Evolutionary conservation across 1,140 invertebrate genomes (phyloP).

Genomic region (Nylanderia fulva): DNA sequence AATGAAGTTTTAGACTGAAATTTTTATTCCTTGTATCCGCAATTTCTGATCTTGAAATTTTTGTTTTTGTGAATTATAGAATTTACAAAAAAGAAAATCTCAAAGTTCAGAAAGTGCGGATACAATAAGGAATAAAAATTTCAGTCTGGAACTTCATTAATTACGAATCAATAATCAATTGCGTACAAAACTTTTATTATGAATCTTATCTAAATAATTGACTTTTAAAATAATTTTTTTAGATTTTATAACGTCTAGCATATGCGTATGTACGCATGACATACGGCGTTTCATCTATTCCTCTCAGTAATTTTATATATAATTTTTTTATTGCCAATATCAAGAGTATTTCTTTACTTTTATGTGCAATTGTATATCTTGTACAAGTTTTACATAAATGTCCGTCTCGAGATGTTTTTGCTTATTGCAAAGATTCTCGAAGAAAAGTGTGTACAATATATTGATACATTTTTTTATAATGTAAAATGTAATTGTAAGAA

Average conservation of each 20-base stretch:
- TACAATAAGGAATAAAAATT: too few relatives aligned
- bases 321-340: conserved; percentile 41
- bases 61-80: too few relatives aligned
- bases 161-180: too few relatives aligned
- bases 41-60: too few relatives aligned
- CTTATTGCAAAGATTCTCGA: neutral
- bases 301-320: conserved; percentile 16
- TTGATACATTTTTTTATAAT: neutral
- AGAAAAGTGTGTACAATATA: conserved; percentile 11
- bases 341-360: conserved; percentile 54
- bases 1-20: too few relatives aligned
- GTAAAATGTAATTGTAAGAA: neutral
- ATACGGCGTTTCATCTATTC: neutral
- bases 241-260: neutral
- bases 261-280: neutral
- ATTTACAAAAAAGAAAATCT: too few relatives aligned
- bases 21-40: too few relatives aligned
- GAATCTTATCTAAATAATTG: too few relatives aligned
- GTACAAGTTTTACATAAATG: conserved; percentile 25
- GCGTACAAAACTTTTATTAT: too few relatives aligned
- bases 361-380: conserved; percentile 21
- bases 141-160: too few relatives aligned
- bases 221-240: too few relatives aligned
- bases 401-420: neutral
- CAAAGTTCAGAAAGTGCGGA: too few relatives aligned